These are phyloP conservation scores for Archips crataeganus DNA, from an alignment of 2,888 invertebrate species.

Conservation along the genomic window DNA sequence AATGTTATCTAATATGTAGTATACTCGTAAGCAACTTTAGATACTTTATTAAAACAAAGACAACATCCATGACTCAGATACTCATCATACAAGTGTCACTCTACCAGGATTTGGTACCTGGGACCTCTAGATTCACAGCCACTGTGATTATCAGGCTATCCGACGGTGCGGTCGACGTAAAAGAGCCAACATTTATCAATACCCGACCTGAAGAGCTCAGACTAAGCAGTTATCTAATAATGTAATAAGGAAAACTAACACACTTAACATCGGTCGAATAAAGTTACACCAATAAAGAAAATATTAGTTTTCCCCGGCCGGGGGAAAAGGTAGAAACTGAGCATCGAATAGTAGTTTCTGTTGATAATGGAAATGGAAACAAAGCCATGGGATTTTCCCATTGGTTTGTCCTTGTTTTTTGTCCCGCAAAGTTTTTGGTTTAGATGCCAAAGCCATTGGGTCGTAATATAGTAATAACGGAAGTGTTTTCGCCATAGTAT, in stretches of 20 bases:
- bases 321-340: constrained; percentile 18
- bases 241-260: constrained; percentile 25
- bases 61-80: too few species aligned
- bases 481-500: neutral
- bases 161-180: neutral
- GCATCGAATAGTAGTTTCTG: constrained; percentile 28
- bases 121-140: too few species aligned
- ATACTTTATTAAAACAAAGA: too few species aligned
- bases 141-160: too few species aligned
- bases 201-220: neutral
- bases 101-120: too few species aligned
- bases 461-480: neutral
- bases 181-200: neutral
- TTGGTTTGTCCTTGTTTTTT: constrained; percentile 26
- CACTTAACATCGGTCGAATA: constrained; percentile 30
- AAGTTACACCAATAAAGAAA: constrained; percentile 41
- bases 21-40: too few species aligned
- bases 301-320: constrained; percentile 34
- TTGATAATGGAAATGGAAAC: constrained; percentile 32
- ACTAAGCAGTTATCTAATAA: constrained; percentile 23
- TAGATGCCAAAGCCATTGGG: neutral
- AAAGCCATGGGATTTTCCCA: constrained; percentile 15
- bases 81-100: too few species aligned
- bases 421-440: constrained; percentile 22
- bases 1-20: too few species aligned